Evolutionary conservation across 2,113 vertebrate species (phyloP), one percentile per base, ranked within the genome.

Genomic region (Sorex fumeus): DNA sequence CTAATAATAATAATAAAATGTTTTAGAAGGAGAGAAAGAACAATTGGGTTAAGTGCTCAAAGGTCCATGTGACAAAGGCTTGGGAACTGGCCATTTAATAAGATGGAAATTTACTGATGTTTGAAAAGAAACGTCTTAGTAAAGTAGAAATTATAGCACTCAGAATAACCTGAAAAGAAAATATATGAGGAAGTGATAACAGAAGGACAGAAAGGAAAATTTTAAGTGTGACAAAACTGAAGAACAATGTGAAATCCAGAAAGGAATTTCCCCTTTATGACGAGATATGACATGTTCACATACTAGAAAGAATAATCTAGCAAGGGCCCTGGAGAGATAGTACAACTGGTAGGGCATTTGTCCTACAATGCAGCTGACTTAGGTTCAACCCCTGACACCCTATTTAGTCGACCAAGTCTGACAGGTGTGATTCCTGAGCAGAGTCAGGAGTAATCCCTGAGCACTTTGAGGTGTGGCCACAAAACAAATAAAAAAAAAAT

Each of bases 221-320:
- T 27, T 19, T 67, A 91, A 85, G 66, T 13, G 11, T 70, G 40
- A 62, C n/a, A 70, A 85, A 92, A 57, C 34, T 45, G 25, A 84
- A 19, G 34, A 8, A 67, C 23, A 94, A 88, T 25, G 57, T 18
- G 74, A 36, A 75, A 32, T 25, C 27, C 28, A 36, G 40, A 18
- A 66, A 71, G 21, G 21, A 27, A 85, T 43, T 82, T 4, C 0
- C 8, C 7, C 21, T 19, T 40, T 28, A 67, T 25, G 32, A 88
- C 32, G 36, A 50, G 13, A 95, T 10, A 27, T 0, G 28, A 57
- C 15, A 90, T 25, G 45, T 57, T 12, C 50, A 27, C 25, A 47
- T 50, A 1, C 79, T 93, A 69, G 12, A 30, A 74, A 72, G 40
- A 87, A 70, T 40, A 23, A 92, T 66, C 53, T 53, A 5, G 18